phyloP scores from a whole-genome alignment of 2,797 vertebrate species.

The Acrossocheilus wenchowensis region DNA sequence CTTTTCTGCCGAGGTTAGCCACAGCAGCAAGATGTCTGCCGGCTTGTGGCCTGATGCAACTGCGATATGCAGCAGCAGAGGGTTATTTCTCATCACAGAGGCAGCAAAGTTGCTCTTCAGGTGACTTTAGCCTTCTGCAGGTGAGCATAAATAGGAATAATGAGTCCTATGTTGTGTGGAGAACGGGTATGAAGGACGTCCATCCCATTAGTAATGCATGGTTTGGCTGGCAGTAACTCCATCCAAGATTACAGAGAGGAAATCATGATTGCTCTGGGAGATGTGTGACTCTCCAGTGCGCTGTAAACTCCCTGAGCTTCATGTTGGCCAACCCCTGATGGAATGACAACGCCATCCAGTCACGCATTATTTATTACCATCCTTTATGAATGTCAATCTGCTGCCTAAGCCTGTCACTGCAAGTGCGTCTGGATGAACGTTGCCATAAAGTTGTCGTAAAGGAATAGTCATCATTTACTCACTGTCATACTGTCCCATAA shows the following conservation, averaged over 20 bases:
- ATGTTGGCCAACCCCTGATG: not conserved
- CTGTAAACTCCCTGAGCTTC: slow-evolving; percentile 39
- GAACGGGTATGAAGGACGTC: slow-evolving; percentile 19
- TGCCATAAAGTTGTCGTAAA: slow-evolving; percentile 2
- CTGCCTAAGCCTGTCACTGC: slow-evolving; percentile 37
- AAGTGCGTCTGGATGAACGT: not conserved
- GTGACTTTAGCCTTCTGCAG: slow-evolving; percentile 23
- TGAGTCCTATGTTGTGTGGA: not conserved
- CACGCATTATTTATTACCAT: slow-evolving; percentile 48
- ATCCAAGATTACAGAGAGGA: slow-evolving; percentile 48
- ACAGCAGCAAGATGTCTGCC: slow-evolving; percentile 60
- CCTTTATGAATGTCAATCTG: slow-evolving; percentile 27
- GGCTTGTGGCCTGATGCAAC: not conserved
- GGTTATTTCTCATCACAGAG: not conserved
- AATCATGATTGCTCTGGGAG: slow-evolving; percentile 71
- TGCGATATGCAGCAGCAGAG: not conserved
- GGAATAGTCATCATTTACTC: not conserved
- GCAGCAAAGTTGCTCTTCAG: not conserved
- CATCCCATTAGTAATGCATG: slow-evolving; percentile 21
- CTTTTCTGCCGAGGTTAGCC: slow-evolving; percentile 71
- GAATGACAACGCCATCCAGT: slow-evolving; percentile 13
- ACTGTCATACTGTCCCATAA: not conserved
- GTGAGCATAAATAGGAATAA: slow-evolving; percentile 20
- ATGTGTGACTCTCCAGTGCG: slow-evolving; percentile 72
- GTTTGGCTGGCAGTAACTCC: slow-evolving; percentile 37